Base-by-base conservation (phyloP, 1,140 invertebrate species). In the Cylas formicarius region DNA sequence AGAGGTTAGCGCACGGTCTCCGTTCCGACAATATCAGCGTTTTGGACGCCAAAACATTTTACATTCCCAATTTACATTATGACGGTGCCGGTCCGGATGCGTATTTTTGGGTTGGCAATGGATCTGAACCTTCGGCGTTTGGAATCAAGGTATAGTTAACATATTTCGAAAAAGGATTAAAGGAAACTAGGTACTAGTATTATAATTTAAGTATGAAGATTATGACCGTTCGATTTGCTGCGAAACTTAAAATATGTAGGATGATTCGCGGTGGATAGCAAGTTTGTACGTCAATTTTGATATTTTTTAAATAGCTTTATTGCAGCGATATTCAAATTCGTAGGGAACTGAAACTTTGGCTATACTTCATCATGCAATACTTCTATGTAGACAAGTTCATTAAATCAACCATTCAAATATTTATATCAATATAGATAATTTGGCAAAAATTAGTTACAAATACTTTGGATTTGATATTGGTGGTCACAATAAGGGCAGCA, bases 21-120 rank as follows among this genome's bases (percentile, higher is more conserved):
- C 75, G 87, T 9, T 94, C 90, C 4, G 90, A 87, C 48, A 90
- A 92, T 67, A 84, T 95, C 29, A 88, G 84, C 50, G 86, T 95
- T 10, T 63, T 94, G 27, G 90, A 94, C 65, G 86, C 88, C 8
- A 90, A 88, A 67, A 93, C 90, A 0, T 83, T 95, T 61, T 90
- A 90, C 62, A 93, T 94, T 51, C 89, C 90, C 3, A 90, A 93
- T 68, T 69, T 95, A 29, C 86, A 91, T 61, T 95, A 93, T 57
- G 88, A 94, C 56, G 90, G 90, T 5, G 82, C 80, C 8, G 87
- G 85, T 1, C 84, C 87, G 2, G 89, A 92, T 61, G 87, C 89
- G 4, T 93, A 89, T 64, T 95, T 95, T 65, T 92, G 86, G 86
- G 89, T 92, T 4, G 90, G 90, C 4, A 90, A 81, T 55, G 90